A percentile compares a stretch with the other conserved stretches of the same genome.
These are phyloP conservation scores for Zophobas morio DNA, from an alignment of 1,140 invertebrate genomes.

Conservation along the genomic window DNA sequence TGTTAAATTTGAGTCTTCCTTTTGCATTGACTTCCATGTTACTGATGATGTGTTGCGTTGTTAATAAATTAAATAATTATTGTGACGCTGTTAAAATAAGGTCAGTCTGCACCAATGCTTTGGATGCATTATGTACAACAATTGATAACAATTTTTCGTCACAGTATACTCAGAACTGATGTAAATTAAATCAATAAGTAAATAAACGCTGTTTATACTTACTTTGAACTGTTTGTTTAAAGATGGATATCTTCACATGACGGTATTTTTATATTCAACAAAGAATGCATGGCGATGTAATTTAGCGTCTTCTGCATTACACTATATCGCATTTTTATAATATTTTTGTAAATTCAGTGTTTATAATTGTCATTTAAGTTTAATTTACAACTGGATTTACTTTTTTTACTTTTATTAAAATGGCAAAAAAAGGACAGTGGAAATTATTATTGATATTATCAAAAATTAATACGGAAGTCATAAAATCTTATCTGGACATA, in stretches of 20 bases:
- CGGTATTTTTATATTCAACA: no score
- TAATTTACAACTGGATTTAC: no score
- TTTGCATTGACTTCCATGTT: slow-evolving; percentile 21
- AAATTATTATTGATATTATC: no score
- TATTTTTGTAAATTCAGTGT: no score
- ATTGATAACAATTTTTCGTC: slow-evolving; percentile 6
- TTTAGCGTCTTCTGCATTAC: no score
- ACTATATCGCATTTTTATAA: no score
- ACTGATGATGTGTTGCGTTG: background rate
- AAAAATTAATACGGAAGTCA: no score
- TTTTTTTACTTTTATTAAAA: no score
- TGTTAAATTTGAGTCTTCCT: slow-evolving; percentile 26
- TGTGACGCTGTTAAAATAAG: background rate
- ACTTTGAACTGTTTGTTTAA: background rate
- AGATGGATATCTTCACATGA: background rate
- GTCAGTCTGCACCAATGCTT: slow-evolving; percentile 2
- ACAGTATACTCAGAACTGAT: background rate
- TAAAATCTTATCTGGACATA: no score
- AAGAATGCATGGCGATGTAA: no score
- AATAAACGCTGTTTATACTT: background rate
- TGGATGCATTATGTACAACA: background rate
- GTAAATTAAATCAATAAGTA: background rate
- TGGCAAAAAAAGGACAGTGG: no score
- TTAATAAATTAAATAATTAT: slow-evolving; percentile 35
- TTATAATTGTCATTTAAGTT: no score